A percentile compares a stretch with the other conserved stretches of the same genome.
Evolutionary conservation across 2,888 invertebrate species (phyloP).

Genomic region (Agrotis puta): DNA sequence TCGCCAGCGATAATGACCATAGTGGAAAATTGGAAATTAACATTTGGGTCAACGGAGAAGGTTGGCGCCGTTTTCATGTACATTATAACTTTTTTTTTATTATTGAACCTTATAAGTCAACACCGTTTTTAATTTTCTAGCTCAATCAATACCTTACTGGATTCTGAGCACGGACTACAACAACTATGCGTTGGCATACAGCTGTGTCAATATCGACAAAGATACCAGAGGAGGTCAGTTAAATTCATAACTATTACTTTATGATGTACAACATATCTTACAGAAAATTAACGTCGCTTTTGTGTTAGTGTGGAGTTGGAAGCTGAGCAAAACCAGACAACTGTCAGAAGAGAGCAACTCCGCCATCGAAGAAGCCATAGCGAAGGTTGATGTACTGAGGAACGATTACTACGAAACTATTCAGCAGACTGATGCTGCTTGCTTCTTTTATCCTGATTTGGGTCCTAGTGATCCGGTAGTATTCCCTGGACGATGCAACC

Average conservation of each 20-base stretch:
- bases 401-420: constrained; percentile 74
- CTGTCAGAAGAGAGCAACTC: constrained; percentile 64
- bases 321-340: constrained; percentile 75
- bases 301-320: constrained; percentile 75
- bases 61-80: constrained; percentile 36
- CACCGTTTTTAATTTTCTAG: constrained; percentile 62
- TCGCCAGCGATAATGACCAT: constrained; percentile 64
- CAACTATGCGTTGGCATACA: constrained; percentile 92
- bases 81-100: constrained; percentile 38
- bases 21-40: constrained; percentile 75
- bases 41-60: constrained; percentile 45
- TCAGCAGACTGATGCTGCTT: constrained; percentile 73
- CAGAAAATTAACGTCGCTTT: not conserved
- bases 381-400: constrained; percentile 70
- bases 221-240: constrained; percentile 72
- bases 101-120: not conserved
- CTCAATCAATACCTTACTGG: constrained; percentile 74
- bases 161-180: constrained; percentile 90
- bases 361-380: constrained; percentile 72
- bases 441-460: constrained; percentile 79
- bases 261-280: not conserved
- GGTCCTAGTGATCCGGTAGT: constrained; percentile 68
- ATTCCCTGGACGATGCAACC: constrained; percentile 79
- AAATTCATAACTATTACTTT: not conserved
- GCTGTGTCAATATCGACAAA: constrained; percentile 84